Percentiles rank a stretch among this genome's conserved stretches.
These are phyloP conservation scores for Myoxocephalus aenaeus DNA, from an alignment of 2,797 vertebrate genomes.

Conservation along the genomic window DNA sequence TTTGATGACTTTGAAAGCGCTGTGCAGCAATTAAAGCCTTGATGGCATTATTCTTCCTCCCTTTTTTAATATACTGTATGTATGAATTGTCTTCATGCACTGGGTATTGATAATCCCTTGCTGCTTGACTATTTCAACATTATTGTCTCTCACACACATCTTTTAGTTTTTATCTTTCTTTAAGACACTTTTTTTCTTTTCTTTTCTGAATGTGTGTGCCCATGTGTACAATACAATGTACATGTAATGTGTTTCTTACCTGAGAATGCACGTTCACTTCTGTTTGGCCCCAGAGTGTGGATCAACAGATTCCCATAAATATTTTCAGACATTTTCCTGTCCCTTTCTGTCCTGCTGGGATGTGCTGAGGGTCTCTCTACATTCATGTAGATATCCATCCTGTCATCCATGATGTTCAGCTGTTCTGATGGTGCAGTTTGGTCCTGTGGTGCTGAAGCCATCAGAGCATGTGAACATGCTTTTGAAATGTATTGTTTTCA, in stretches of 20 bases:
- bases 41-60: no score
- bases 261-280: background rate
- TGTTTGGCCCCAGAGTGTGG: background rate
- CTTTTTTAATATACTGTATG: no score
- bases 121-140: no score
- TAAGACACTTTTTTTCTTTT: no score
- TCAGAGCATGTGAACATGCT: background rate
- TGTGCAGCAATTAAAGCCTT: no score
- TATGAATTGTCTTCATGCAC: no score
- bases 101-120: no score
- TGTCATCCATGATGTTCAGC: slow-evolving; percentile 2
- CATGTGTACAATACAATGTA: no score
- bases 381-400: slow-evolving; percentile 1
- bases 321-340: slow-evolving; percentile 2
- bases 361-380: background rate
- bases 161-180: no score
- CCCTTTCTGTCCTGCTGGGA: background rate
- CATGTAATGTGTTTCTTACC: slow-evolving; percentile 16
- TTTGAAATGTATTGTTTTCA: background rate
- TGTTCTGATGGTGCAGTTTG: background rate
- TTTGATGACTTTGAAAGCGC: no score
- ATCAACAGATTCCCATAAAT: slow-evolving; percentile 5
- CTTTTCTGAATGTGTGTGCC: no score
- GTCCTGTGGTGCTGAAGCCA: background rate
- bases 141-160: no score